Conservation (phyloP, 2,888 invertebrate species). For the Sminthurinus aureus region DNA sequence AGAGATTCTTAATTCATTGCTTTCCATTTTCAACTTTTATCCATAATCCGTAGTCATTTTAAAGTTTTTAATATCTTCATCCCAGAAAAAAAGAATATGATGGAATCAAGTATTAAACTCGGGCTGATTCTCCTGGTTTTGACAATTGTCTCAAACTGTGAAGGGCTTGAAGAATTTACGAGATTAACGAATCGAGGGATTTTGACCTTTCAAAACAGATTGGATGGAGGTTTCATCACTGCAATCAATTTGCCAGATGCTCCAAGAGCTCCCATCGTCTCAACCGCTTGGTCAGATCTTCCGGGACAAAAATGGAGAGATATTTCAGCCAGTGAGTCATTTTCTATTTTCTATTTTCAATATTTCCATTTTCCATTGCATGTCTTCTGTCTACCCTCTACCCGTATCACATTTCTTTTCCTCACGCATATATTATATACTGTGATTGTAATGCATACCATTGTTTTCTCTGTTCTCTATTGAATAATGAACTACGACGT, state of each 20-base stretch:
- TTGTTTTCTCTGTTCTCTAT: too few relatives aligned
- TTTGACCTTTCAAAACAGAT: conserved; percentile 42
- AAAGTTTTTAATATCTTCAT: background rate
- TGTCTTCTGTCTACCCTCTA: background rate
- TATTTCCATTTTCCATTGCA: background rate
- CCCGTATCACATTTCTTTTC: too few relatives aligned
- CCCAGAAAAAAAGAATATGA: background rate
- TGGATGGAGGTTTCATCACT: conserved; percentile 44
- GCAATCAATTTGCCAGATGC: conserved; percentile 43
- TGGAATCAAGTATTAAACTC: background rate
- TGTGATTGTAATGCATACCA: too few relatives aligned
- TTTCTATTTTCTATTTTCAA: too few relatives aligned
- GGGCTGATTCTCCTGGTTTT: background rate
- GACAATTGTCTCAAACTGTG: background rate
- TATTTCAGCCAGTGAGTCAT: conserved; percentile 41
- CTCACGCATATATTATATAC: too few relatives aligned
- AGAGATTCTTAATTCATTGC: background rate
- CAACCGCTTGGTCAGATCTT: conserved; percentile 45
- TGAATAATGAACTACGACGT: too few relatives aligned
- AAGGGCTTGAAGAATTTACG: background rate
- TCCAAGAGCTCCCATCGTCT: conserved; percentile 38
- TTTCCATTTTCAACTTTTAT: background rate
- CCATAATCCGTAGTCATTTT: background rate
- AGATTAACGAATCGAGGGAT: conserved; percentile 24
- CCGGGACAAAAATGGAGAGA: conserved; percentile 48